Conservation (phyloP, 2,113 vertebrate species). For the Passer domesticus region DNA sequence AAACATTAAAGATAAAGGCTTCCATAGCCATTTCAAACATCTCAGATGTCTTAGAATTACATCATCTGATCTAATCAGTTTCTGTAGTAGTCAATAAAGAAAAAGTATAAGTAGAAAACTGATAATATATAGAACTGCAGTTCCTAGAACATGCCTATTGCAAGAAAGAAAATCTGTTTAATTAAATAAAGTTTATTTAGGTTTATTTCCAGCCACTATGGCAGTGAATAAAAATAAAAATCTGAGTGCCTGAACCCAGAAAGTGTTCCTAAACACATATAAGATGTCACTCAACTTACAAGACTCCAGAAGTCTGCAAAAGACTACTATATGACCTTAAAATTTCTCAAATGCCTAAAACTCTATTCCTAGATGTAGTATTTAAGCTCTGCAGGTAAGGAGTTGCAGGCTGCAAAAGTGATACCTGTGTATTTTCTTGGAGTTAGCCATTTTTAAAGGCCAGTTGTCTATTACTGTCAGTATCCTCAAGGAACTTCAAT, state of each 20-base stretch:
- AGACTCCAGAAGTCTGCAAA: not conserved
- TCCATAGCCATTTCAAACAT: not conserved
- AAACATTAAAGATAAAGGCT: slow-evolving; percentile 22
- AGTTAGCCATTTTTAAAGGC: not conserved
- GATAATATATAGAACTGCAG: not conserved
- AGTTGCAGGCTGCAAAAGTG: not conserved
- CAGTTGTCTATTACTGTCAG: not conserved
- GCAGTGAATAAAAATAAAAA: not conserved
- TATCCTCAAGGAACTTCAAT: not conserved
- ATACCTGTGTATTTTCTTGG: not conserved
- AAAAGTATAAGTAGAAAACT: not conserved
- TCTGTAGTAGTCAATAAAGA: not conserved
- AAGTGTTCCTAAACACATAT: not conserved
- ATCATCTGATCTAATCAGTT: not conserved
- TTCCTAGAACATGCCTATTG: not conserved
- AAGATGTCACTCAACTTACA: not conserved
- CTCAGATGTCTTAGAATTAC: not conserved
- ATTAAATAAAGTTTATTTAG: not conserved
- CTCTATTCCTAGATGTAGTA: not conserved
- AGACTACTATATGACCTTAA: not conserved
- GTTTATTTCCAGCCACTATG: not conserved
- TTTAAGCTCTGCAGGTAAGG: not conserved
- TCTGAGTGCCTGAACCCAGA: not conserved
- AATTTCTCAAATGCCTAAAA: not conserved
- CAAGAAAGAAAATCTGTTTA: not conserved